phyloP scores from a whole-genome alignment of 2,113 vertebrate genomes.

The Brachyhypopomus occidentalis region DNA sequence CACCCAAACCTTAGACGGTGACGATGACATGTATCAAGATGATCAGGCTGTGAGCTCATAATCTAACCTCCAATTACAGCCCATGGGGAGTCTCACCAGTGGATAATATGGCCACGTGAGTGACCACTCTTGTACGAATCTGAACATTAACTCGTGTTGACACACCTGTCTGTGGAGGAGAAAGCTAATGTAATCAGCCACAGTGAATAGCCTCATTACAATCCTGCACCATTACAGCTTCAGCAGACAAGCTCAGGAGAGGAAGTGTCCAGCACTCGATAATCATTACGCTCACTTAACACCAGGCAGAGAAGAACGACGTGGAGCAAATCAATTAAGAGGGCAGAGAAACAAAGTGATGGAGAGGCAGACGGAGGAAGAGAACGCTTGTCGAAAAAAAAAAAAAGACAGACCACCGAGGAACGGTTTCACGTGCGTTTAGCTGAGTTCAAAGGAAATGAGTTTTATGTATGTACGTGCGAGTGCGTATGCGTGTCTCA shows the following conservation, averaged over 20 bases:
- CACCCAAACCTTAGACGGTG: constrained; percentile 14
- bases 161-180: constrained; percentile 31
- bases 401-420: constrained; percentile 2
- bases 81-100: constrained; percentile 10
- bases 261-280: constrained; percentile 44
- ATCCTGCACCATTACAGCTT: constrained; percentile 46
- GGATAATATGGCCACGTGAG: constrained; percentile 25
- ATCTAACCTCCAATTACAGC: constrained; percentile 4
- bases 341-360: constrained; percentile 10
- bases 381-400: neutral
- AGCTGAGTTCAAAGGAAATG: constrained; percentile 11
- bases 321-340: constrained; percentile 34
- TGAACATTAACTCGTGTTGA: constrained; percentile 44
- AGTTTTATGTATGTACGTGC: constrained; percentile 25
- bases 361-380: neutral
- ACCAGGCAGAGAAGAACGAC: constrained; percentile 34
- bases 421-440: constrained; percentile 18
- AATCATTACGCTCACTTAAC: constrained; percentile 53
- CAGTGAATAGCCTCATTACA: constrained; percentile 45
- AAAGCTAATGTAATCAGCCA: constrained; percentile 44
- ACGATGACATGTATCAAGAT: neutral
- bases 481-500: constrained; percentile 68
- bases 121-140: constrained; percentile 18
- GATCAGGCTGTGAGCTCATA: neutral
- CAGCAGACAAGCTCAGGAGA: constrained; percentile 19